Evolutionary conservation across 1,140 invertebrate species (phyloP), one percentile per base, ranked within the genome.

Genomic region (Apis dorsata): DNA sequence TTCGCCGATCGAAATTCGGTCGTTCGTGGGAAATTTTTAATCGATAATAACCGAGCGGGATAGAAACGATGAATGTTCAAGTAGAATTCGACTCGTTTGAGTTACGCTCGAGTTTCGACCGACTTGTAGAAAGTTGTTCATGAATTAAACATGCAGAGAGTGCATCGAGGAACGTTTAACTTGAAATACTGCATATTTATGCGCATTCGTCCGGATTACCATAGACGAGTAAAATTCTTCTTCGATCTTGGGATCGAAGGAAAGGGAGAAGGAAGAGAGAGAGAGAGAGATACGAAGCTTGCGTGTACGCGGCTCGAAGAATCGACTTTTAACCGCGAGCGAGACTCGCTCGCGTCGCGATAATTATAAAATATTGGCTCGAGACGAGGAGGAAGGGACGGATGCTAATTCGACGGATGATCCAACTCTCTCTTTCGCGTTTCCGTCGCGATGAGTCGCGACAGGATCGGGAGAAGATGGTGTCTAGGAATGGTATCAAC

Each of bases 401-500:
- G 1, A 15, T 24, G 34, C 24, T 70, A 21, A 79, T 79, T 59
- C 69, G 17, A 19, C 12, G 55, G 63, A 65, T 59, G 28, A 24
- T 70, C 34, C 63, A 17, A 2, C 13, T 34, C 34, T 44, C 28
- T 70, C 80, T 77, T 83, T 78, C 44, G 79, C 66, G 24, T 85
- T 71, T 82, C 34, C 66, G 34, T 76, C 72, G 34, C 66, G 66
- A 44, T 4, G 3, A 4, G 66, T 34, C 65, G 71, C 17, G 59
- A 51, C 53, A 21, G 19, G 17, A 17, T n/a, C 21, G 57, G 28
- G 34, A 19, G 79, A 59, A 74, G 71, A 77, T 75, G 66, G 74
- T 44, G 72, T 88, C 81, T 84, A 66, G 74, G 74, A 72, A 65
- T 84, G 53, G 69, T 85, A 89, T 89, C 88, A 90, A 89, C 90